These are phyloP conservation scores for Callipepla californica DNA, from an alignment of 2,113 vertebrate species.

Conservation along the genomic window DNA sequence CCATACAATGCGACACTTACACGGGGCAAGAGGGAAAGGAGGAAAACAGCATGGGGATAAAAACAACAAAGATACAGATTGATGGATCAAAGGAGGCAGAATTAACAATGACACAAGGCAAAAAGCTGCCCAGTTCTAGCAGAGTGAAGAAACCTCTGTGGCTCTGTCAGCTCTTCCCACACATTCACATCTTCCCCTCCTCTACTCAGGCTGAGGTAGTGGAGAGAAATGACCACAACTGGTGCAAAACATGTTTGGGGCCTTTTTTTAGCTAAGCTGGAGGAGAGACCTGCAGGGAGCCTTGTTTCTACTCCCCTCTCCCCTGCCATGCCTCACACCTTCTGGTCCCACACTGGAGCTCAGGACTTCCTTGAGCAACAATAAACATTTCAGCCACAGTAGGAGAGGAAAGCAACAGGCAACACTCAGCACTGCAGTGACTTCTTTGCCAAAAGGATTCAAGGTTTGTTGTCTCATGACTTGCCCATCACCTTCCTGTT, in stretches of 20 bases:
- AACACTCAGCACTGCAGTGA: background rate
- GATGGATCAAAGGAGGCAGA: background rate
- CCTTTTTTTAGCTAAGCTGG: background rate
- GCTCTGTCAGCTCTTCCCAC: background rate
- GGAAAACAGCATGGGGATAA: background rate
- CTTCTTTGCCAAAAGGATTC: background rate
- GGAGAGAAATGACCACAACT: background rate
- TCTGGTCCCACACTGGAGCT: background rate
- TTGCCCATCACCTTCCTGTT: background rate
- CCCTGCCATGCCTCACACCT: background rate
- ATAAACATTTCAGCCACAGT: background rate
- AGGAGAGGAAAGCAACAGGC: background rate
- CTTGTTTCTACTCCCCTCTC: background rate
- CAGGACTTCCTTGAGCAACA: background rate
- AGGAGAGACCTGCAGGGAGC: background rate
- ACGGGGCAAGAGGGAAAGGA: background rate
- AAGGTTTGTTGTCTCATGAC: fast-evolving
- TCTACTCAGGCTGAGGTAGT: background rate
- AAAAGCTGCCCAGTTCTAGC: background rate
- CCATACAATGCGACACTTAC: fast-evolving
- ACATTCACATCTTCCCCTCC: background rate
- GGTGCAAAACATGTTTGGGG: background rate
- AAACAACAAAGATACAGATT: background rate
- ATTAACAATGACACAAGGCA: background rate
- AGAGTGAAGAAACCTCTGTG: background rate